Conservation (phyloP, 2,888 invertebrate species). For the Syritta pipiens region DNA sequence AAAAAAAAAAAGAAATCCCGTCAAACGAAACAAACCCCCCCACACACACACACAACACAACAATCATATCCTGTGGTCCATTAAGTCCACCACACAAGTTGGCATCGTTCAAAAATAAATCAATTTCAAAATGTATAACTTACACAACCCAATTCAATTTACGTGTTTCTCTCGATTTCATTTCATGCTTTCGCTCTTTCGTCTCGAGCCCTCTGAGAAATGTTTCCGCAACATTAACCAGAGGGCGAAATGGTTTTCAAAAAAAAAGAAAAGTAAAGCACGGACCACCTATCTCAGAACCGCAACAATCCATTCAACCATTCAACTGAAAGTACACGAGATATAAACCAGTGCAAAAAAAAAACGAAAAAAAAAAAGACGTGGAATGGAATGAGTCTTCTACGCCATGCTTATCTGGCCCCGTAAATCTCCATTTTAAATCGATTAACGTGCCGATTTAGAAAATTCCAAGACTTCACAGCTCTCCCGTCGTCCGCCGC, state of each 20-base stretch:
- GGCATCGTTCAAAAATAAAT: conserved; percentile 42
- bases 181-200: background rate
- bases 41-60: too few species aligned
- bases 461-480: conserved; percentile 35
- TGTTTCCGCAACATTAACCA: conserved; percentile 67
- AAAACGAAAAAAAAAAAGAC: background rate
- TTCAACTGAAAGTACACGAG: conserved; percentile 64
- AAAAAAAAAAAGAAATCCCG: too few species aligned
- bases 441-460: conserved; percentile 69
- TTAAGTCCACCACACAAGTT: conserved; percentile 2
- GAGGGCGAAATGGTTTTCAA: conserved; percentile 22
- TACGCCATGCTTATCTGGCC: conserved; percentile 49
- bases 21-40: too few species aligned
- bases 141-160: conserved; percentile 60
- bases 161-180: conserved; percentile 49
- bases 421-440: conserved; percentile 68
- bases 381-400: conserved; percentile 3
- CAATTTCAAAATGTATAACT: conserved; percentile 55
- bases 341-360: conserved; percentile 15
- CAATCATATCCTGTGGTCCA: too few species aligned
- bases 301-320: conserved; percentile 65
- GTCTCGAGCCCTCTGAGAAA: conserved; percentile 15
- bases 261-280: conserved; percentile 12
- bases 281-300: conserved; percentile 52
- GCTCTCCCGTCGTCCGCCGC: background rate